phyloP scores from a whole-genome alignment of 2,888 invertebrate species.

The Tromatobia lineatoria region DNA sequence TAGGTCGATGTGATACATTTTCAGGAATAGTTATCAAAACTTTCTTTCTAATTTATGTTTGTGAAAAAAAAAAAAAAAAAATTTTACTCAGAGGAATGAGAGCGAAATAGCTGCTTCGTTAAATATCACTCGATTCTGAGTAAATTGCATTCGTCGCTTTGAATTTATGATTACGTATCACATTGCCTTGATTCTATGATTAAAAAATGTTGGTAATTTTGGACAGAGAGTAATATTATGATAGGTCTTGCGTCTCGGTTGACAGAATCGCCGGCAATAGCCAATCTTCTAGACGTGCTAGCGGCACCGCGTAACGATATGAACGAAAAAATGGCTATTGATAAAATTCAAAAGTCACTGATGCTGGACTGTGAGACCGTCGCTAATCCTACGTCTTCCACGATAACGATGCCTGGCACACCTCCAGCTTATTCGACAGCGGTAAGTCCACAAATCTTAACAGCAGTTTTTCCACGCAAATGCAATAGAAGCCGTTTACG shows the following conservation, averaged over 20 bases:
- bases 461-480: background rate
- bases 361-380: constrained; percentile 92
- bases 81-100: too few species aligned
- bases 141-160: too few species aligned
- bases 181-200: background rate
- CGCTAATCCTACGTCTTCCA: constrained; percentile 88
- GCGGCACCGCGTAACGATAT: constrained; percentile 84
- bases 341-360: constrained; percentile 95
- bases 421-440: constrained; percentile 89
- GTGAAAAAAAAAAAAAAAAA: too few species aligned
- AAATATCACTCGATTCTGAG: too few species aligned
- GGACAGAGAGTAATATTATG: constrained; percentile 61
- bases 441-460: constrained; percentile 81
- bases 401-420: constrained; percentile 87
- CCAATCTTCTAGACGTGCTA: constrained; percentile 85
- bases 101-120: too few species aligned
- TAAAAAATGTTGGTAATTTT: background rate
- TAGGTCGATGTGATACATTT: too few species aligned
- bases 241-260: constrained; percentile 68
- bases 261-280: constrained; percentile 82
- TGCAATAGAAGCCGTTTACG: background rate
- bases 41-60: too few species aligned
- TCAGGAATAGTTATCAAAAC: too few species aligned
- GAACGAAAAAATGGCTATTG: constrained; percentile 93
- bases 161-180: too few species aligned